phyloP scores from a whole-genome alignment of 2,797 vertebrate species.

The Gymnopithys bicolor region DNA sequence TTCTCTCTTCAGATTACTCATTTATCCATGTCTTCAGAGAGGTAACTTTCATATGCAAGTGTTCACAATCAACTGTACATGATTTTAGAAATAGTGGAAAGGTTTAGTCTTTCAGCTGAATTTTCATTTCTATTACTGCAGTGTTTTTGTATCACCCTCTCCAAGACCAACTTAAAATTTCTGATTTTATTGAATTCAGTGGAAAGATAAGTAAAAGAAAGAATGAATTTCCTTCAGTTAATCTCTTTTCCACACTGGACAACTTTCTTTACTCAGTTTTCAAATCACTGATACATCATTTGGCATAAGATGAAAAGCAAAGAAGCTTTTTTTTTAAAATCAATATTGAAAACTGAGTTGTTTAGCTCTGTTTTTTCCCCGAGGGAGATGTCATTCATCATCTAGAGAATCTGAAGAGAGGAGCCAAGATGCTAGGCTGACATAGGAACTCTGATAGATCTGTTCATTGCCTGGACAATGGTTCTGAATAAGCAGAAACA shows the following conservation, averaged over 20 bases:
- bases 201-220: slow-evolving; percentile 28
- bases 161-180: neutral
- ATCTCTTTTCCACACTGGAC: slow-evolving; percentile 9
- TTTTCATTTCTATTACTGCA: neutral
- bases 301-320: neutral
- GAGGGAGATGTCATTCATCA: neutral
- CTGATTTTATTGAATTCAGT: neutral
- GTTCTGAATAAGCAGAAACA: slow-evolving; percentile 78
- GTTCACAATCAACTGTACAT: neutral
- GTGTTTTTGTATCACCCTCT: neutral
- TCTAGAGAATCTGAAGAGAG: slow-evolving; percentile 75
- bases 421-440: slow-evolving; percentile 63
- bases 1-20: slow-evolving; percentile 75
- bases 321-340: neutral
- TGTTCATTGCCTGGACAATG: slow-evolving; percentile 66
- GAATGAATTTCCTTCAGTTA: slow-evolving; percentile 22
- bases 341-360: slow-evolving; percentile 27
- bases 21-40: slow-evolving; percentile 37
- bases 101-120: slow-evolving; percentile 20
- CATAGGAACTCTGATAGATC: slow-evolving; percentile 7
- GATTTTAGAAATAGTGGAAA: slow-evolving; percentile 37
- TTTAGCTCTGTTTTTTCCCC: neutral
- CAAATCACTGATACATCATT: neutral
- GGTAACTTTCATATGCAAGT: neutral
- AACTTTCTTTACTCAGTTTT: slow-evolving; percentile 51